Evolutionary conservation across 2,113 vertebrate species (phyloP), one percentile per base, ranked within the genome.

Genomic region (Paradoxurus hermaphroditus): DNA sequence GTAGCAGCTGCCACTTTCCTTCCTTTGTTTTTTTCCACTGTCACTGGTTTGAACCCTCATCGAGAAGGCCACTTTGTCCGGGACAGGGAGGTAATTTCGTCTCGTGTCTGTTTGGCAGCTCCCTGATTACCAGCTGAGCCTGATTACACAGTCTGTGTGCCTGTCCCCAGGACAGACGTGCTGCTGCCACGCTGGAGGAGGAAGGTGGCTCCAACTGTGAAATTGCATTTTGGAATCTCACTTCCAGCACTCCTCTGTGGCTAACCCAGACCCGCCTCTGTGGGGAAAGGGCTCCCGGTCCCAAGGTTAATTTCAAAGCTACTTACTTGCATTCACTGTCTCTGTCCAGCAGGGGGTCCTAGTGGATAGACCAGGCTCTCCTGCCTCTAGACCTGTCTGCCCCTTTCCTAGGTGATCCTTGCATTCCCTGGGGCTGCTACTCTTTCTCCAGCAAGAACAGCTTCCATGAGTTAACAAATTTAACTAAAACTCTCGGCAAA

Each of bases 91-190:
- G 96, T 98, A 98, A 99, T 98, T 98, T 98, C 97, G 96, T 98
- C 91, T 98, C 92, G 51, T 94, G 95, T 97, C 98, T 95, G 96
- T 98, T 98, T 98, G 97, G 98, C 98, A 97, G 98, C 90, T 83
- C 97, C 96, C 95, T 98, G 98, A 98, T 98, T 98, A 90, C 98
- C 98, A 99, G 98, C 98, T 99, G 98, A 98, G 98, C 98, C 98
- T 94, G 97, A 98, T 98, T 98, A 98, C 96, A 97, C 96, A 97
- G 98, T 96, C 96, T 96, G 92, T 67, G 94, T 78, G 6, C 98
- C 95, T 96, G 98, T 98, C 98, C 98, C 97, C 97, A 98, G 98
- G 98, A 97, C 96, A 92, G 87, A 95, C 72, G 18, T 72, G 96
- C 93, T 82, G 86, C 82, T 79, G 0, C 0, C 18, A 7, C 1